These are phyloP conservation scores for Tortrix viridana DNA, from an alignment of 2,888 invertebrate species.

Conservation along the genomic window DNA sequence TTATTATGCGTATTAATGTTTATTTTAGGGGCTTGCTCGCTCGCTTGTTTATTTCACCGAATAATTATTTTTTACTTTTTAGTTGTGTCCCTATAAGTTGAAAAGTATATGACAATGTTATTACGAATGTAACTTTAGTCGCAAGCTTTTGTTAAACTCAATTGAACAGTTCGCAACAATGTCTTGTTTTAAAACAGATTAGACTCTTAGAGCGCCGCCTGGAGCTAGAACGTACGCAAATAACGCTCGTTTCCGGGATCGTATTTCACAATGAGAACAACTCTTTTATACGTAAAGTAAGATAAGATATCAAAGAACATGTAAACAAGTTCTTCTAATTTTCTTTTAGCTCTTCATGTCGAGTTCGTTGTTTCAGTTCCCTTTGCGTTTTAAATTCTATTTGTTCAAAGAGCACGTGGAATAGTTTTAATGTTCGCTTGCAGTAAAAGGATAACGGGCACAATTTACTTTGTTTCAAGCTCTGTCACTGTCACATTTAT, in stretches of 20 bases:
- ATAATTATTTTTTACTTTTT: conserved; percentile 2
- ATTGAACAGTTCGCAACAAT: conserved; percentile 11
- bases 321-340: conserved; percentile 51
- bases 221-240: conserved; percentile 41
- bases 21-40: conserved; percentile 19
- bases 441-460: background rate
- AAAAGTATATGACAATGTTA: background rate
- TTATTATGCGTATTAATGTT: conserved; percentile 30
- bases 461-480: background rate
- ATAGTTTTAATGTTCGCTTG: conserved; percentile 15
- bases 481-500: background rate
- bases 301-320: conserved; percentile 52
- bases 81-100: background rate
- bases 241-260: conserved; percentile 48
- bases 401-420: conserved; percentile 21
- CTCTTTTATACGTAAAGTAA: conserved; percentile 53
- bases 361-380: conserved; percentile 22
- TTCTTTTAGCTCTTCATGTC: conserved; percentile 44
- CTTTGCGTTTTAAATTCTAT: conserved; percentile 40
- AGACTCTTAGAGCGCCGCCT: conserved; percentile 10
- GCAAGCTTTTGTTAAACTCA: background rate
- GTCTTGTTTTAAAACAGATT: conserved; percentile 19
- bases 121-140: too few relatives aligned
- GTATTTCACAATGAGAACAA: conserved; percentile 55
- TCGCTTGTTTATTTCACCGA: background rate